phyloP scores from a whole-genome alignment of 1,140 invertebrate species.

The Eumaeus atala region DNA sequence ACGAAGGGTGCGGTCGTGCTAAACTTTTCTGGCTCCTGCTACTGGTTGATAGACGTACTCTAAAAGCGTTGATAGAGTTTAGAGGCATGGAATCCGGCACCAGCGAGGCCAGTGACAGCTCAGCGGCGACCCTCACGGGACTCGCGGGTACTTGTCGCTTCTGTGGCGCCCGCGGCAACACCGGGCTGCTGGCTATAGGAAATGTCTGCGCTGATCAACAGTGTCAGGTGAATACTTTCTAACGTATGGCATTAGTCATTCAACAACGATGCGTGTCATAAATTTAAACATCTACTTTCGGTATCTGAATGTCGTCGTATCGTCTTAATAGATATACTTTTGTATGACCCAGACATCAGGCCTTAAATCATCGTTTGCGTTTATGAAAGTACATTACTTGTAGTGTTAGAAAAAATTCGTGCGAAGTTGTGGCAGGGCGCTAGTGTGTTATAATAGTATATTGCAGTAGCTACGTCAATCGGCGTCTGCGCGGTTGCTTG shows the following conservation, averaged over 20 bases:
- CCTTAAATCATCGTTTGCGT: too few relatives aligned
- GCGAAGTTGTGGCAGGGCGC: too few relatives aligned
- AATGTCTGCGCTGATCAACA: slow-evolving; percentile 95
- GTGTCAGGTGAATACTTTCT: slow-evolving; percentile 81
- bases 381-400: too few relatives aligned
- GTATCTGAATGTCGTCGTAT: too few relatives aligned
- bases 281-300: too few relatives aligned
- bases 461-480: too few relatives aligned
- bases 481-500: too few relatives aligned
- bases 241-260: neutral
- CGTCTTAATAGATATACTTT: too few relatives aligned
- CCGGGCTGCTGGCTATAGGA: slow-evolving; percentile 90
- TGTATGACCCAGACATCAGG: too few relatives aligned
- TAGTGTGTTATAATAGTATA: too few relatives aligned
- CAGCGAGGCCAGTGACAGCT: slow-evolving; percentile 37
- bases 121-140: slow-evolving; percentile 36
- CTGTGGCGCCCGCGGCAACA: slow-evolving; percentile 89
- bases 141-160: slow-evolving; percentile 91
- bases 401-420: too few relatives aligned
- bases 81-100: slow-evolving; percentile 75
- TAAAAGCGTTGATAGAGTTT: slow-evolving; percentile 96
- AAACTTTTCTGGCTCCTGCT: slow-evolving; percentile 97
- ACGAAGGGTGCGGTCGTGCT: slow-evolving; percentile 95
- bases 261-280: too few relatives aligned
- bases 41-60: slow-evolving; percentile 91